phyloP scores from a whole-genome alignment of 2,888 invertebrate species.

The Odiellus spinosus region DNA sequence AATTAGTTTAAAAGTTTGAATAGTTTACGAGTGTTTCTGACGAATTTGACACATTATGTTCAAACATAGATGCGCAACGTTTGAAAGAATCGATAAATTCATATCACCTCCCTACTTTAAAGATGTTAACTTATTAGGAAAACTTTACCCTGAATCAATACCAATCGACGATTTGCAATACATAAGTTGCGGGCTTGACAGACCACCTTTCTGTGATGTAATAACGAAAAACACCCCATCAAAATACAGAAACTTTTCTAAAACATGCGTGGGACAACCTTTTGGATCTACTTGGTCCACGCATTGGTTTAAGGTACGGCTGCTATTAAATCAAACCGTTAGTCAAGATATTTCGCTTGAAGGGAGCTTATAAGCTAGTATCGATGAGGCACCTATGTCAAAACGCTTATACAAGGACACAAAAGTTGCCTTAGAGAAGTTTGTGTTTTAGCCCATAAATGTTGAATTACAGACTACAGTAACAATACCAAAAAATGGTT shows the following conservation, averaged over 20 bases:
- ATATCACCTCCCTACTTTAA: slow-evolving; percentile 31
- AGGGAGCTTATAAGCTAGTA: too few species aligned
- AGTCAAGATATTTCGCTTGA: too few species aligned
- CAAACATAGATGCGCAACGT: slow-evolving; percentile 32
- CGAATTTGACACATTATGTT: too few species aligned
- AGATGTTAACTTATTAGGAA: slow-evolving; percentile 30
- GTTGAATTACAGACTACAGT: too few species aligned
- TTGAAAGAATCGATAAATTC: slow-evolving; percentile 34
- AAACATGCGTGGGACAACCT: slow-evolving; percentile 21
- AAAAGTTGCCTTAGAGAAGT: too few species aligned
- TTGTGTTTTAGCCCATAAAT: too few species aligned
- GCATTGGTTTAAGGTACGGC: slow-evolving; percentile 37
- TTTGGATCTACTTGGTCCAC: slow-evolving; percentile 35
- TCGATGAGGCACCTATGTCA: too few species aligned
- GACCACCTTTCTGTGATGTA: slow-evolving; percentile 11
- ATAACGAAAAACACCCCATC: slow-evolving; percentile 17
- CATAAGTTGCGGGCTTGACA: slow-evolving; percentile 1
- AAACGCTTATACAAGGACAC: too few species aligned
- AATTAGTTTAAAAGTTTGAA: too few species aligned
- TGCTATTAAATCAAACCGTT: too few species aligned
- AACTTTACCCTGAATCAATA: slow-evolving; percentile 21
- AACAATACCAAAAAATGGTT: slow-evolving; percentile 30
- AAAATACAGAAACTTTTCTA: slow-evolving; percentile 15
- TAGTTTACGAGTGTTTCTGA: too few species aligned
- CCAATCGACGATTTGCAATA: background rate